Percentiles rank a stretch among this genome's conserved stretches.
phyloP scores from a whole-genome alignment of 92 coral and sea anemone species.

The Heliopora coerulea region DNA sequence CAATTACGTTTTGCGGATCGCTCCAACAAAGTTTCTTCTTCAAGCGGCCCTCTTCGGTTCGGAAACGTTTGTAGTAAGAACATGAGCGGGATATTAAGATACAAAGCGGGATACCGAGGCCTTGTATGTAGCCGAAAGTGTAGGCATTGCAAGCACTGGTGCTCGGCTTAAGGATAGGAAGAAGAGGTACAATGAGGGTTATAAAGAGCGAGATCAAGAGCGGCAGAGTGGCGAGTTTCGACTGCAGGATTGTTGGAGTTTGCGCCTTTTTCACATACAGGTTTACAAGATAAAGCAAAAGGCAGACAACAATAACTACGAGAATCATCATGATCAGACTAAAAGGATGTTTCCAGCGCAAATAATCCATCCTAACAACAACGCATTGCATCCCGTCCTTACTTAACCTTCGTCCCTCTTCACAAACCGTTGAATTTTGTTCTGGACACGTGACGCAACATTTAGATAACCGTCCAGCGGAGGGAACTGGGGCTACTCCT shows the following conservation, averaged over 20 bases:
- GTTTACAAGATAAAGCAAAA: slow-evolving; percentile 64
- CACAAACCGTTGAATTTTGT: slow-evolving; percentile 22
- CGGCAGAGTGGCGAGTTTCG: slow-evolving; percentile 67
- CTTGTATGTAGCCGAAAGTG: slow-evolving; percentile 71
- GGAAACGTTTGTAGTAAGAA: slow-evolving; percentile 60
- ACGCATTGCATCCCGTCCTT: slow-evolving; percentile 61
- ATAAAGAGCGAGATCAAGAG: slow-evolving; percentile 69
- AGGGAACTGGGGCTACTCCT: slow-evolving; percentile 29
- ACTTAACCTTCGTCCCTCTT: slow-evolving; percentile 23
- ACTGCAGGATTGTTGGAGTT: slow-evolving; percentile 70
- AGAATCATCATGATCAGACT: slow-evolving; percentile 73
- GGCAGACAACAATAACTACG: slow-evolving; percentile 72
- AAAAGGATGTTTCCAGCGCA: slow-evolving; percentile 83
- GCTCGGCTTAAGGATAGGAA: slow-evolving; percentile 81
- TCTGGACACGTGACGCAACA: slow-evolving; percentile 34
- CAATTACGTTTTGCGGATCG: slow-evolving; percentile 65
- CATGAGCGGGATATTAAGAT: slow-evolving; percentile 71
- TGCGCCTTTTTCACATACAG: slow-evolving; percentile 74
- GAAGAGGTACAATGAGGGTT: slow-evolving; percentile 78
- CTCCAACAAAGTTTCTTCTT: slow-evolving; percentile 46
- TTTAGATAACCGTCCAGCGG: slow-evolving; percentile 5
- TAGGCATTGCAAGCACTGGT: slow-evolving; percentile 80
- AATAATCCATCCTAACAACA: slow-evolving; percentile 69
- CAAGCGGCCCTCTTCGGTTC: slow-evolving; percentile 63
- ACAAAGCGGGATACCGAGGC: slow-evolving; percentile 82